Percentiles rank a stretch among this genome's conserved stretches.
Evolutionary conservation across 2,888 invertebrate species (phyloP).

Genomic region (Aphelenchoides bicaudatus): DNA sequence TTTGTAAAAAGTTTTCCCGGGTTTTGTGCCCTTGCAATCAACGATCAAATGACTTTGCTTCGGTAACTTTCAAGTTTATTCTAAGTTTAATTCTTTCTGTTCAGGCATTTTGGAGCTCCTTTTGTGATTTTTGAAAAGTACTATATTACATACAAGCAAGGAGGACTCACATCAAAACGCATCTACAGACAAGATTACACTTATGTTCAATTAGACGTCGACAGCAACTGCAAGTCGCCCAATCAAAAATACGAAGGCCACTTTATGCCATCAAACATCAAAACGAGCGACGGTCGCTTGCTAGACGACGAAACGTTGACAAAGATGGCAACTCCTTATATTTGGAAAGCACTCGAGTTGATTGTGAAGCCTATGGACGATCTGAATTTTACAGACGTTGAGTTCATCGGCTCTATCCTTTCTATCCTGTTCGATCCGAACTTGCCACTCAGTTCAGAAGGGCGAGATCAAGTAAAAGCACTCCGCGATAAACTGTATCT

Average conservation of each 20-base stretch:
- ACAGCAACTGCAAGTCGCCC: neutral
- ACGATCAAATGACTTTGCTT: conserved; percentile 39
- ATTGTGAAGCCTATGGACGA: conserved; percentile 40
- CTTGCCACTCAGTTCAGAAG: conserved; percentile 22
- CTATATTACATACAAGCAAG: conserved; percentile 36
- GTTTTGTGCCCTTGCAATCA: conserved; percentile 31
- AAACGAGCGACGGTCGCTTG: conserved; percentile 4
- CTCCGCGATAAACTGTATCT: conserved; percentile 35
- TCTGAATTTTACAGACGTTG: conserved; percentile 43
- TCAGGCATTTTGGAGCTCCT: conserved; percentile 38
- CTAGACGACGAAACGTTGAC: conserved; percentile 19
- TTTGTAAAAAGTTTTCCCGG: conserved; percentile 33
- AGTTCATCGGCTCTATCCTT: conserved; percentile 45
- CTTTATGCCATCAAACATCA: conserved; percentile 1
- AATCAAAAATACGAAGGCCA: neutral
- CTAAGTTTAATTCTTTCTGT: conserved; percentile 36
- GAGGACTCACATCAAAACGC: conserved; percentile 35
- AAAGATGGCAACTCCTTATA: conserved; percentile 19
- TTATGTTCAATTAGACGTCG: conserved; percentile 25
- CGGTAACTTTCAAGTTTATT: conserved; percentile 38
- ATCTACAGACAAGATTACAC: conserved; percentile 29
- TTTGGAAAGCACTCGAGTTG: conserved; percentile 38
- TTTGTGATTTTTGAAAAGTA: conserved; percentile 48
- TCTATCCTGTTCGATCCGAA: conserved; percentile 48
- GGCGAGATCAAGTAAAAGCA: conserved; percentile 17